Evolutionary conservation across 2,113 vertebrate genomes (phyloP), one percentile per base, ranked within the genome.

Genomic region (Embiotoca jacksoni): DNA sequence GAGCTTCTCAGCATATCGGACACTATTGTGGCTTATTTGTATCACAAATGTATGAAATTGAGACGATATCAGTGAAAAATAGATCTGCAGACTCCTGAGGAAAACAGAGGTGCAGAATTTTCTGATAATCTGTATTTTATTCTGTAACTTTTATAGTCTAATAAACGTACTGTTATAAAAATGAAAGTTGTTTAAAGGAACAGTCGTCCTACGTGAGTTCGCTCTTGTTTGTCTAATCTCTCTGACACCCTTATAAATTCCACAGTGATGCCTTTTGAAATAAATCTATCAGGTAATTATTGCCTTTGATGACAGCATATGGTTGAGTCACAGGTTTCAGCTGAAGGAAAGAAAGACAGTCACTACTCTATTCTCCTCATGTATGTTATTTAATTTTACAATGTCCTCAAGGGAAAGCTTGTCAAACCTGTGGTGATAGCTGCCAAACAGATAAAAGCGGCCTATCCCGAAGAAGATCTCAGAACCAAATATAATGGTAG

Each of bases 351-450:
- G 68, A 6, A 49, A 56, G 3, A 69, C 31, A 82, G 54, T 61
- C n/a, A 5, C 30, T 54, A 59, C 52, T 84, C 78, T 70, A 75
- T 86, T 77, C 44, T 49, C 44, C 63, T 70, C 15, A 4, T 14
- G 16, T 47, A 7, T 71, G 33, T 78, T 47, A 61, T 80, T 82
- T 75, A 0, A 58, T 87, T 91, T 88, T 82, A 92, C 62, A 56
- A 82, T 71, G 70, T 72, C 81, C 80, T 75, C 23, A 6, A 77
- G 87, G 76, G 53, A 73, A 67, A 76, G 65, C 62, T 65, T 72
- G 68, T 74, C 54, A 80, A 58, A 67, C 44, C 8, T 11, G 13
- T 56, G 46, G 57, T 58, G 54, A 55, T 61, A 78, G 60, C 47
- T 65, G 72, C 59, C 77, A 77, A 65, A 82, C 36, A 75, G 47